A percentile compares a stretch with the other conserved stretches of the same genome.
Conservation (phyloP, 92 coral and sea anemone genomes). For the Zoanthus solanderi region DNA sequence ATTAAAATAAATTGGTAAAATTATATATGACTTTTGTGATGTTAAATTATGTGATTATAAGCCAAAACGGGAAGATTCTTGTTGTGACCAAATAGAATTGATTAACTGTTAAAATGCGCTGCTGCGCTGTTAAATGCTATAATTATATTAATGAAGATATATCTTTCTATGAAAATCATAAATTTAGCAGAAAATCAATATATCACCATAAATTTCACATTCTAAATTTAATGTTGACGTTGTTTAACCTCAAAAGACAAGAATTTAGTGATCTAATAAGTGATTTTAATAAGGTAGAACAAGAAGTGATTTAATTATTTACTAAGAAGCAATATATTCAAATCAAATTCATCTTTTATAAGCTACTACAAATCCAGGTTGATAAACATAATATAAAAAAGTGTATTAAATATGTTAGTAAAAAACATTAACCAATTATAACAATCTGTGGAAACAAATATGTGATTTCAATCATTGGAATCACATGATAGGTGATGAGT, state of each 20-base stretch:
- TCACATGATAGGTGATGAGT: too few species aligned
- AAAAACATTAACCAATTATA: too few species aligned
- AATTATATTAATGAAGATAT: neutral
- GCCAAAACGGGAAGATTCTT: neutral
- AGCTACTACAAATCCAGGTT: too few species aligned
- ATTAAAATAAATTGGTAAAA: neutral
- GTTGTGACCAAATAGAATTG: conserved; percentile 3
- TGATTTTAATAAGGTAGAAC: too few species aligned
- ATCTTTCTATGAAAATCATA: conserved; percentile 1
- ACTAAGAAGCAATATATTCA: too few species aligned
- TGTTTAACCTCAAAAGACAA: neutral
- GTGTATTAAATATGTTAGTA: too few species aligned
- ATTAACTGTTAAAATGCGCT: conserved; percentile 19
- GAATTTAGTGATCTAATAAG: too few species aligned
- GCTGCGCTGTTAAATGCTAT: conserved; percentile 26
- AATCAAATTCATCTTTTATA: too few species aligned
- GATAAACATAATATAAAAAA: too few species aligned
- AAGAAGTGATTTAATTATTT: too few species aligned
- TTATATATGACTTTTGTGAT: conserved; percentile 20
- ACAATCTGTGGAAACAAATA: too few species aligned
- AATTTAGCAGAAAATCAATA: neutral
- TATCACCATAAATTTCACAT: conserved; percentile 28
- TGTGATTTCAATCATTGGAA: too few species aligned
- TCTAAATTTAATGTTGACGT: neutral
- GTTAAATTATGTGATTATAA: neutral